Conservation (phyloP, 2,113 vertebrate species). For the Drymodes brunneopygia region DNA sequence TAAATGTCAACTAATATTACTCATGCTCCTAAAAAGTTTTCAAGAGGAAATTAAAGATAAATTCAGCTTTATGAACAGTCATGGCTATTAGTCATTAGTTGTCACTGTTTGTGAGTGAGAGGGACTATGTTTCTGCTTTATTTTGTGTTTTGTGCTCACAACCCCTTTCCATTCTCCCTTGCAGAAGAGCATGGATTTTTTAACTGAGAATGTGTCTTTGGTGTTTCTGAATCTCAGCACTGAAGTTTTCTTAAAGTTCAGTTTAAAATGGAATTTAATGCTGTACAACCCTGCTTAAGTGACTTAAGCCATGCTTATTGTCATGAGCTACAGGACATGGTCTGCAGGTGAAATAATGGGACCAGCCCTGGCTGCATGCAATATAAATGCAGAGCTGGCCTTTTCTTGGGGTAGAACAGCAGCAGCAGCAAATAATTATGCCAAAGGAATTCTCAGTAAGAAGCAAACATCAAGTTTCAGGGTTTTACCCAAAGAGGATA, state of each 20-base stretch:
- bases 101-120: background rate
- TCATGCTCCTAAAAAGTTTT: background rate
- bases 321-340: background rate
- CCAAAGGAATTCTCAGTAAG: background rate
- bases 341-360: background rate
- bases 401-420: background rate
- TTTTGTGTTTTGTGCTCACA: background rate
- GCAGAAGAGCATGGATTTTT: background rate
- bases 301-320: background rate
- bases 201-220: background rate
- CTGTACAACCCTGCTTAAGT: background rate
- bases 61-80: background rate
- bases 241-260: background rate
- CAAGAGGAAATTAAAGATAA: background rate
- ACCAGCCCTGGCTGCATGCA: background rate
- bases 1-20: background rate
- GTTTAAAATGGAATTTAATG: background rate
- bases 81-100: background rate
- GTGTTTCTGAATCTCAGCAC: background rate
- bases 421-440: rapidly evolving
- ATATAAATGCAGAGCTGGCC: background rate
- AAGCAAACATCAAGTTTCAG: background rate
- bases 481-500: background rate
- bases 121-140: background rate
- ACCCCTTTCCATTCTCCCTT: background rate